phyloP scores from a whole-genome alignment of 2,797 vertebrate genomes.

The Poecilia picta region DNA sequence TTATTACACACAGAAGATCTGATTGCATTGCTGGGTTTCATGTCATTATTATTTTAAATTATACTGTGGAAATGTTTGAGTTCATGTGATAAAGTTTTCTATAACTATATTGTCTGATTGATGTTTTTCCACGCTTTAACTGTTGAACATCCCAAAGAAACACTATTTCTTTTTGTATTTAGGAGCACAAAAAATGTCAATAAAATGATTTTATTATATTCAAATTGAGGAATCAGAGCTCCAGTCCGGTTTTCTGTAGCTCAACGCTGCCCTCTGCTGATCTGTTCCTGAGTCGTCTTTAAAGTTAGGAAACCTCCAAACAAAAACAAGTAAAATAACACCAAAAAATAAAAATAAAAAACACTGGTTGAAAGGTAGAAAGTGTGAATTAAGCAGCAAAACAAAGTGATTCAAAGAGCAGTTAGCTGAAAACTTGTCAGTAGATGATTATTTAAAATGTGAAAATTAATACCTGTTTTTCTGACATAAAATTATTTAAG shows the following conservation, averaged over 20 bases:
- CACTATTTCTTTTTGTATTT: neutral
- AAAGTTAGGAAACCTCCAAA: neutral
- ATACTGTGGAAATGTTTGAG: neutral
- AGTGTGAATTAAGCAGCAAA: neutral
- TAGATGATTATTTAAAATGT: neutral
- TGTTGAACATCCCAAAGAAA: neutral
- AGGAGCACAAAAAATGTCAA: neutral
- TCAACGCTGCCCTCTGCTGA: slow-evolving; percentile 13
- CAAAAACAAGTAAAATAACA: neutral
- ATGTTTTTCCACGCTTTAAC: neutral
- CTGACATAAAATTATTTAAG: too few relatives aligned
- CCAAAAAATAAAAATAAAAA: too few relatives aligned
- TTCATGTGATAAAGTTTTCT: neutral
- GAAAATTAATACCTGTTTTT: too few relatives aligned
- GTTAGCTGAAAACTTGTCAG: neutral
- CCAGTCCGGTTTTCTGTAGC: neutral
- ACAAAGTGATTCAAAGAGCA: neutral
- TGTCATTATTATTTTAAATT: neutral
- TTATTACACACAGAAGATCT: neutral
- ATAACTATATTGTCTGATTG: neutral
- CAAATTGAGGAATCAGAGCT: too few relatives aligned
- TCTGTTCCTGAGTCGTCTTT: neutral
- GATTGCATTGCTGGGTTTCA: neutral
- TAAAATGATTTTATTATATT: neutral
- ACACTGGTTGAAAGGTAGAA: neutral